phyloP scores from a whole-genome alignment of 2,797 vertebrate genomes.

The Micrastur ruficollis region DNA sequence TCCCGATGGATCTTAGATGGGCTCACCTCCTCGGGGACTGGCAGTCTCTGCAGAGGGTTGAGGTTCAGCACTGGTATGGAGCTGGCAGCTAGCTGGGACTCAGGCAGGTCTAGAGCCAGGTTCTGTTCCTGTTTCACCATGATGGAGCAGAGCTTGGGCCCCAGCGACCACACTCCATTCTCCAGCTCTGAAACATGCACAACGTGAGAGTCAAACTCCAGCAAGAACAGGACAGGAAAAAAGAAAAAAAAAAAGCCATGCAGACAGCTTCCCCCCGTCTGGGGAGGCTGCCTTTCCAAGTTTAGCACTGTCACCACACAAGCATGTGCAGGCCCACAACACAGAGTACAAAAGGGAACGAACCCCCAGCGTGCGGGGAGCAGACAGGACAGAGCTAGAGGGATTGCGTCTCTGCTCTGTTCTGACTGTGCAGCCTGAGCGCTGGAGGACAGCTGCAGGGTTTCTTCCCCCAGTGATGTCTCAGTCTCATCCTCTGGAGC shows the following conservation, averaged over 20 bases:
- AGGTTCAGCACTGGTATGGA: conserved; percentile 76
- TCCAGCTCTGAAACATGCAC: conserved; percentile 80
- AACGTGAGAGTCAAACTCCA: conserved; percentile 34
- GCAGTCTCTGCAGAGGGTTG: conserved; percentile 82
- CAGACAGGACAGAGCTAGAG: background rate
- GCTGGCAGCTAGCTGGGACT: conserved; percentile 70
- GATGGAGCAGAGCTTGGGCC: conserved; percentile 92
- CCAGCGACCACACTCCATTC: conserved; percentile 88
- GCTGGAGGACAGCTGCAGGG: background rate
- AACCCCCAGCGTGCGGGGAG: background rate
- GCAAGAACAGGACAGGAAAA: background rate
- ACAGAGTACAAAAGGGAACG: background rate
- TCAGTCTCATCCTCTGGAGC: background rate
- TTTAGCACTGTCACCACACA: conserved; percentile 19
- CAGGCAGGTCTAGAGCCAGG: conserved; percentile 75
- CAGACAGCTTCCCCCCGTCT: background rate
- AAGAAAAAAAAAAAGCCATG: background rate
- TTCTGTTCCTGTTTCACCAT: conserved; percentile 95
- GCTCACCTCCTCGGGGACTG: conserved; percentile 83
- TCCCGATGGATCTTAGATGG: background rate
- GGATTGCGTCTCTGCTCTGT: background rate
- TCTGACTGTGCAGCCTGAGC: background rate
- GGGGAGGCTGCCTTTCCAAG: conserved; percentile 1
- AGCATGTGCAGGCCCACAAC: conserved; percentile 7
- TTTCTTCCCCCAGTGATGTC: background rate